phyloP scores from a whole-genome alignment of 2,797 vertebrate species.

The Rhyacichthys aspro region DNA sequence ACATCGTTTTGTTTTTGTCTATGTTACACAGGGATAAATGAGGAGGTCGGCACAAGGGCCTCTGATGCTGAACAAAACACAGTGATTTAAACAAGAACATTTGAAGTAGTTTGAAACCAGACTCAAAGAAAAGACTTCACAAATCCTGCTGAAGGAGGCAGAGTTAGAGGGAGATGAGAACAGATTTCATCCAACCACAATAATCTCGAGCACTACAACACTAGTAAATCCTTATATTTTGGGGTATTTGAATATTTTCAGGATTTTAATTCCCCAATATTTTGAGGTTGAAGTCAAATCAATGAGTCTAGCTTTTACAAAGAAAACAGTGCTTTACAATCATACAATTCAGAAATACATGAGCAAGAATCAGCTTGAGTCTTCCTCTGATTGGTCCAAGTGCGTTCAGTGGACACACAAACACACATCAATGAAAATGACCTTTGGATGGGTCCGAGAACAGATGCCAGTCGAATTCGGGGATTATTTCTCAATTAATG shows the following conservation, averaged over 20 bases:
- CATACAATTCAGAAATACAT: conserved; percentile 39
- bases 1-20: conserved; percentile 31
- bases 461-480: conserved; percentile 25
- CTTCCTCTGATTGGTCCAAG: conserved; percentile 65
- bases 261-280: not conserved
- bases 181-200: too few relatives aligned
- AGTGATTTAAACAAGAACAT: conserved; percentile 45
- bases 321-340: conserved; percentile 27
- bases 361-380: conserved; percentile 29
- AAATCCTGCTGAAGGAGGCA: conserved; percentile 8
- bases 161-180: too few relatives aligned
- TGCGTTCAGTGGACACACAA: conserved; percentile 15
- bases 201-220: too few relatives aligned
- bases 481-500: conserved; percentile 32
- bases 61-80: conserved; percentile 25
- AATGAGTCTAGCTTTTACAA: conserved; percentile 61
- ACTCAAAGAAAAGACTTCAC: conserved; percentile 58
- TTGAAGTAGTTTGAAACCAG: conserved; percentile 51
- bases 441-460: conserved; percentile 15
- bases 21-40: conserved; percentile 34
- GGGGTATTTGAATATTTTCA: too few relatives aligned
- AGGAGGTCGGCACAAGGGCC: conserved; percentile 27
- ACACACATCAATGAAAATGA: conserved; percentile 22
- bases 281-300: conserved; percentile 39
- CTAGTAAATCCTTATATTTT: too few relatives aligned